Evolutionary conservation across 2,888 invertebrate genomes (phyloP), one percentile per base, ranked within the genome.

Genomic region (Oligia latruncula): DNA sequence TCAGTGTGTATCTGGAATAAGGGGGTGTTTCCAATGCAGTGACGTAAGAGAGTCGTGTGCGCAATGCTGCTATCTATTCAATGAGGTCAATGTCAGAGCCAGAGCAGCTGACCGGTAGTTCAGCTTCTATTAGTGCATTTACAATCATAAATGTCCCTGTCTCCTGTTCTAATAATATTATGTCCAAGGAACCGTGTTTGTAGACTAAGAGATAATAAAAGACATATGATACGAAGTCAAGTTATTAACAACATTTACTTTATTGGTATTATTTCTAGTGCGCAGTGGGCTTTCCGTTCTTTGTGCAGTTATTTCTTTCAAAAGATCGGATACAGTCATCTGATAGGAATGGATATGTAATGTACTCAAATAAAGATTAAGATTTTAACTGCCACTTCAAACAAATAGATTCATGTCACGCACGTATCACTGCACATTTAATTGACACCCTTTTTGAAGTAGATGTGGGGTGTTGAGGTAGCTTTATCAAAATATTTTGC

Each of bases 71-170:
- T 94, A 94, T 95, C 94, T 92, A 88, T 88, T 91, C 90, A 95
- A 93, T 92, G 92, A 88, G 96, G 95, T 94, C 96, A 96, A 95
- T 95, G 95, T 95, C 94, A 92, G 91, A 91, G 83, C 92, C 94
- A 92, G 91, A 91, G 83, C 92, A 91, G 89, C 92, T 95, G 94
- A 93, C 94, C 93, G 93, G 91, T 87, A 90, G 90, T 90, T 91
- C 85, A 91, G 89, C 87, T 83, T 92, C 89, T 88, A 90, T 90
- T 88, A 86, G 87, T 90, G 88, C 92, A 92, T 91, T 91, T 91
- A 91, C 88, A 89, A 87, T 87, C 82, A 72, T 81, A 60, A 77
- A 81, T 85, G 80, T 84, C 82, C 71, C 81, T 79, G 81, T 82
- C 82, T 86, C 83, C 87, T 75, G 87, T 85, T 89, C 84, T 87